Conservation (phyloP, 2,797 vertebrate species). For the Liasis olivaceus region DNA sequence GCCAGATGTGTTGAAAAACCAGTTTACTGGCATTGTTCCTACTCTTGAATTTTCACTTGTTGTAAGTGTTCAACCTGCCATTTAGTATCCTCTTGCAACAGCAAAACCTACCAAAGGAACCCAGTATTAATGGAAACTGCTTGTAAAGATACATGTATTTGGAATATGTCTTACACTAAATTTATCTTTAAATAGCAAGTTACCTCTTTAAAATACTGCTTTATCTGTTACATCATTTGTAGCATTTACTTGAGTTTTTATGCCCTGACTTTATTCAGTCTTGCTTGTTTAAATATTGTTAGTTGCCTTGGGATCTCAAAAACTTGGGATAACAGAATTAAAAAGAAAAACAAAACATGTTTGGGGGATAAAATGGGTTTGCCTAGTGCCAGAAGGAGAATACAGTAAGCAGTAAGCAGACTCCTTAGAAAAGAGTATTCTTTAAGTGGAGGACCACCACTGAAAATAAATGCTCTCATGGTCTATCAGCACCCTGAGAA, state of each 20-base stretch:
- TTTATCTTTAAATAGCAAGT: neutral
- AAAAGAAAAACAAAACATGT: neutral
- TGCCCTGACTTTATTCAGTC: neutral
- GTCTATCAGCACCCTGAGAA: too few species aligned
- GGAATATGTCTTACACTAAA: neutral
- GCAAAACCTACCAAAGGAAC: neutral
- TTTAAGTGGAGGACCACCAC: neutral
- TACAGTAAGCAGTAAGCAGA: neutral
- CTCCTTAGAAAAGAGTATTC: neutral
- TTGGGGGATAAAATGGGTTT: neutral
- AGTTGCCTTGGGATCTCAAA: neutral
- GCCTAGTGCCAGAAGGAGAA: neutral
- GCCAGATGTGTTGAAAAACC: neutral
- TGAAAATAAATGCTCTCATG: neutral
- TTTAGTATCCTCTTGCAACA: neutral
- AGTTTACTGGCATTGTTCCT: neutral
- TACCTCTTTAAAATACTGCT: neutral
- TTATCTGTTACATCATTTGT: neutral
- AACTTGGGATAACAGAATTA: neutral
- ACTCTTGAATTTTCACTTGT: neutral
- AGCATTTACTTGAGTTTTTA: neutral
- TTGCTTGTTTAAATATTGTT: neutral
- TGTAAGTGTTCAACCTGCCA: neutral
- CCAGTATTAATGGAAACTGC: neutral
- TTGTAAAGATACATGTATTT: neutral